These are phyloP conservation scores for Pasiphila rectangulata DNA, from an alignment of 2,888 invertebrate species.

Conservation along the genomic window DNA sequence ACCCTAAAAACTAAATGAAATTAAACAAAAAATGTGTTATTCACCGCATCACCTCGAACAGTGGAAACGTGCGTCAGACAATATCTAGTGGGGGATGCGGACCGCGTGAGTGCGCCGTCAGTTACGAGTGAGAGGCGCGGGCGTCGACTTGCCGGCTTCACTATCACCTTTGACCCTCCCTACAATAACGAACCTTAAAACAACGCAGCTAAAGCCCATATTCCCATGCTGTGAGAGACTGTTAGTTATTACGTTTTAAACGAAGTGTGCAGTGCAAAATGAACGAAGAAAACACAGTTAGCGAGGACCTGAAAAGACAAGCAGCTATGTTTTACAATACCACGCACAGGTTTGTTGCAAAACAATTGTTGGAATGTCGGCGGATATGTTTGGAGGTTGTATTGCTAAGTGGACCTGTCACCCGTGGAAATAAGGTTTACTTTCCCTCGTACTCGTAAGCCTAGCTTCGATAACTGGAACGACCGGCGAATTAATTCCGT, in stretches of 20 bases:
- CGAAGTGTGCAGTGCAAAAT: constrained; percentile 50
- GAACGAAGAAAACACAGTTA: constrained; percentile 67
- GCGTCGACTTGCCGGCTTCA: constrained; percentile 66
- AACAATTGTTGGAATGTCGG: constrained; percentile 35
- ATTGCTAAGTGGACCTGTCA: constrained; percentile 11
- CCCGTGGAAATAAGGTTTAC: constrained; percentile 16
- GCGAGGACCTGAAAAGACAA: constrained; percentile 70
- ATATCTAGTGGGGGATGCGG: constrained; percentile 58
- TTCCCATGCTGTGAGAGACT: constrained; percentile 25
- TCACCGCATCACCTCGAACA: constrained; percentile 40
- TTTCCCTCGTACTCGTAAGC: constrained; percentile 6
- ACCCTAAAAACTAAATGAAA: too few relatives aligned
- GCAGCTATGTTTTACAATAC: constrained; percentile 76
- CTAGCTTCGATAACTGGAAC: neutral
- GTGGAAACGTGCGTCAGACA: constrained; percentile 39
- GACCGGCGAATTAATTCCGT: neutral
- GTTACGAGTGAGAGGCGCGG: constrained; percentile 66
- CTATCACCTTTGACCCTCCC: constrained; percentile 41
- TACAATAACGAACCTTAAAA: constrained; percentile 31
- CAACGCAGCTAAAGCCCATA: constrained; percentile 23
- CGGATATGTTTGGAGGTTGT: constrained; percentile 35
- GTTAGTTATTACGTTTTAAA: too few relatives aligned
- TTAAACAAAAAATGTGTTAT: constrained; percentile 1
- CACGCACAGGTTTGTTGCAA: constrained; percentile 65
- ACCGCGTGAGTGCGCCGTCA: constrained; percentile 58